phyloP scores from a whole-genome alignment of 2,113 vertebrate species.

The Ochotona princeps region DNA sequence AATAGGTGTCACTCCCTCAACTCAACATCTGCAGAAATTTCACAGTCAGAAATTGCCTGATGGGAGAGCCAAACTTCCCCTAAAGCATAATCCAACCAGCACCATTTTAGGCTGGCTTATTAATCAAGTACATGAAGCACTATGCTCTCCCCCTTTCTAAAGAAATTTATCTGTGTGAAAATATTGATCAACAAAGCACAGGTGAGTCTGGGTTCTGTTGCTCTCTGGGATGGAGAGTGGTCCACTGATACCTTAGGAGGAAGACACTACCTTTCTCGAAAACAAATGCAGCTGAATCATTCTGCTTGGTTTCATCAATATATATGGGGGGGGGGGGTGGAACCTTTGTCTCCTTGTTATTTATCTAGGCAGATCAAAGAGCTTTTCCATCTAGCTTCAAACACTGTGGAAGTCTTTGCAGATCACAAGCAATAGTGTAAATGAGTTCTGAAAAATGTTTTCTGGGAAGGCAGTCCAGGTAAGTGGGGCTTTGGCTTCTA shows the following conservation, averaged over 20 bases:
- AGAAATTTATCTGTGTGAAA: slow-evolving; percentile 14
- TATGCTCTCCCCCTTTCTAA: background rate
- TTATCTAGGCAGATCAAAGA: slow-evolving; percentile 89
- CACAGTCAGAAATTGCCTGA: slow-evolving; percentile 32
- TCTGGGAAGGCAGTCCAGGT: slow-evolving; percentile 76
- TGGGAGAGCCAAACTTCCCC: background rate
- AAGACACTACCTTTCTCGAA: slow-evolving; percentile 42
- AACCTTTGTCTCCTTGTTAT: slow-evolving; percentile 83
- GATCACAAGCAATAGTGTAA: slow-evolving; percentile 86
- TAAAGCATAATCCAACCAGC: background rate
- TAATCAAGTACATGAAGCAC: background rate
- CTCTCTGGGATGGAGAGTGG: background rate
- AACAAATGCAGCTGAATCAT: slow-evolving; percentile 58
- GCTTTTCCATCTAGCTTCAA: slow-evolving; percentile 85
- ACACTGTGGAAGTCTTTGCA: slow-evolving; percentile 86
- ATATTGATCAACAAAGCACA: background rate
- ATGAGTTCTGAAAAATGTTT: slow-evolving; percentile 87
- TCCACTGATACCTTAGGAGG: slow-evolving; percentile 11
- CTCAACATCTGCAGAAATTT: background rate
- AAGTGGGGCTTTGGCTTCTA: slow-evolving; percentile 68
- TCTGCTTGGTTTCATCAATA: slow-evolving; percentile 66
- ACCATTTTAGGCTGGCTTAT: slow-evolving; percentile 18
- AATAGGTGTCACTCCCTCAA: slow-evolving; percentile 75
- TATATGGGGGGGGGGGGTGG: background rate
- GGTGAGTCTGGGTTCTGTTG: background rate